Conservation (phyloP, 2,888 invertebrate genomes). For the Luffia ferchaultella region DNA sequence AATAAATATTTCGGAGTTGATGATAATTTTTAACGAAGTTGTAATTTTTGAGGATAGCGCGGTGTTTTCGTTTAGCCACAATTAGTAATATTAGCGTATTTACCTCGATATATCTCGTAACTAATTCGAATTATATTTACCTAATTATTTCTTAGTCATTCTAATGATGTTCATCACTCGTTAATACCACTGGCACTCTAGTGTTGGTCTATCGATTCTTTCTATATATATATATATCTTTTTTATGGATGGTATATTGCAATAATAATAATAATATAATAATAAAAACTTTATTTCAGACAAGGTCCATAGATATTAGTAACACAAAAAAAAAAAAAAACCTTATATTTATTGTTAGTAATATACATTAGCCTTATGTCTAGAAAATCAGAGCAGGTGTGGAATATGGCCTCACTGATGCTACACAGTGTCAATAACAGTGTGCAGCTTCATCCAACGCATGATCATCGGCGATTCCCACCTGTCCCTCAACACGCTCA, state of each 20-base stretch:
- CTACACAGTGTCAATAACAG: too few relatives aligned
- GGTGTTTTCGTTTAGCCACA: slow-evolving; percentile 52
- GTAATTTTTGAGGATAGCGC: slow-evolving; percentile 49
- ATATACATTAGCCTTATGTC: too few relatives aligned
- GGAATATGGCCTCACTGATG: too few relatives aligned
- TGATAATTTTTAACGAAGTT: slow-evolving; percentile 55
- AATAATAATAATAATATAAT: slow-evolving; percentile 32
- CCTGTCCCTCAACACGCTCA: too few relatives aligned
- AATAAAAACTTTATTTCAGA: too few relatives aligned
- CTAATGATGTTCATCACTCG: slow-evolving; percentile 61
- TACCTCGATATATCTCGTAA: slow-evolving; percentile 31
- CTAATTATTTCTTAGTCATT: slow-evolving; percentile 60
- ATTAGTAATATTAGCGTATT: slow-evolving; percentile 53
- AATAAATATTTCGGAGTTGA: slow-evolving; percentile 63
- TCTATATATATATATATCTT: slow-evolving; percentile 28
- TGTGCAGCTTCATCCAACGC: too few relatives aligned
- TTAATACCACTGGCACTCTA: slow-evolving; percentile 64
- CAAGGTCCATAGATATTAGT: too few relatives aligned
- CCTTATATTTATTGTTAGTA: too few relatives aligned
- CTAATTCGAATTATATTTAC: slow-evolving; percentile 67
- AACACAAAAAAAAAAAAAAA: too few relatives aligned
- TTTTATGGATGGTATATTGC: slow-evolving; percentile 42
- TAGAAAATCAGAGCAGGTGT: too few relatives aligned
- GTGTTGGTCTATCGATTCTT: slow-evolving; percentile 58
- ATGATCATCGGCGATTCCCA: too few relatives aligned